A percentile compares a stretch with the other conserved stretches of the same genome.
Evolutionary conservation across 2,888 invertebrate species (phyloP).

Genomic region (Troglohyphantes excavatus): DNA sequence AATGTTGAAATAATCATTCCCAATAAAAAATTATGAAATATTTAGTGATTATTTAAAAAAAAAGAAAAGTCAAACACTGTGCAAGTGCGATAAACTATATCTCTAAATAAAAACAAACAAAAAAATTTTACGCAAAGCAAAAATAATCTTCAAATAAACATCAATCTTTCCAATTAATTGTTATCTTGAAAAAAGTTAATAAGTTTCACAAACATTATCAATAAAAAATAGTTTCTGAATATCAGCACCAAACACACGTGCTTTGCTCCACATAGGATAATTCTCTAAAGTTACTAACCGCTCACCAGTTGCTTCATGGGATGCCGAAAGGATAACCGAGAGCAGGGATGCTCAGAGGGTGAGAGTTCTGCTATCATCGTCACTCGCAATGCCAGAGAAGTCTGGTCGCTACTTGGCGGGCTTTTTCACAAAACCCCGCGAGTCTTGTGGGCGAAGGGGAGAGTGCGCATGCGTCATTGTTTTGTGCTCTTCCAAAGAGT

Average conservation of each 20-base stretch:
- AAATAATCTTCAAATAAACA: too few relatives aligned
- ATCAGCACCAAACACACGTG: too few relatives aligned
- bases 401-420: slow-evolving; percentile 15
- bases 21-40: too few relatives aligned
- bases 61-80: too few relatives aligned
- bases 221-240: background rate
- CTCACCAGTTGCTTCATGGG: slow-evolving; percentile 31
- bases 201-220: background rate
- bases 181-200: background rate
- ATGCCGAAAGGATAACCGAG: background rate
- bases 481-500: slow-evolving; percentile 9
- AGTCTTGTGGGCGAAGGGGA: slow-evolving; percentile 16
- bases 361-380: background rate
- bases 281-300: background rate
- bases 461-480: slow-evolving; percentile 46
- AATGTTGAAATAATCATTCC: too few relatives aligned
- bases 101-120: too few relatives aligned
- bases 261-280: too few relatives aligned
- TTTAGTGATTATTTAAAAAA: too few relatives aligned
- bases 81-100: too few relatives aligned
- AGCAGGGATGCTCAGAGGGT: background rate
- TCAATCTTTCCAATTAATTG: too few relatives aligned
- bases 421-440: slow-evolving; percentile 33
- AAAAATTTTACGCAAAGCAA: too few relatives aligned
- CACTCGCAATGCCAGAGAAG: background rate